These are phyloP conservation scores for Cacatua alba DNA, from an alignment of 2,113 vertebrate species.

Conservation along the genomic window DNA sequence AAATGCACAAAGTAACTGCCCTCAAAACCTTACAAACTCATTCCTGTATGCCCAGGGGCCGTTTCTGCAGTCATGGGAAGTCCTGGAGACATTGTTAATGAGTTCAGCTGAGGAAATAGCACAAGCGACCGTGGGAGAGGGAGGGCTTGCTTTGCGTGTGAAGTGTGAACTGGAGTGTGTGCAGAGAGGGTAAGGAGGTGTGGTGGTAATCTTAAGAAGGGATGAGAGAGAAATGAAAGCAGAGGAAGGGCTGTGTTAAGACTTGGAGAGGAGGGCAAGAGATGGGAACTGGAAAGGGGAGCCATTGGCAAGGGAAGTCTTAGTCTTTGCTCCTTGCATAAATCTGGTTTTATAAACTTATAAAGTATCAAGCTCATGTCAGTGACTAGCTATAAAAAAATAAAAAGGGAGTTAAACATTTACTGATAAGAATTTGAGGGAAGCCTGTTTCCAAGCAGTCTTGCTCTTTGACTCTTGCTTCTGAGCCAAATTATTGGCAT, in stretches of 20 bases:
- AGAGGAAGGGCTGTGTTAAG: not conserved
- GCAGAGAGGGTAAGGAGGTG: not conserved
- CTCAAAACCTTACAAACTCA: slow-evolving; percentile 38
- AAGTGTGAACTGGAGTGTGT: not conserved
- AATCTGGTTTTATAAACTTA: not conserved
- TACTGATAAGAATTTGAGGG: not conserved
- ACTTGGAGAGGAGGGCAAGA: not conserved
- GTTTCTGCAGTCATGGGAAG: not conserved
- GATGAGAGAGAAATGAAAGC: not conserved
- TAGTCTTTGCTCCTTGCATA: not conserved
- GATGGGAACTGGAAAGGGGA: not conserved
- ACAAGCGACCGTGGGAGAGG: not conserved
- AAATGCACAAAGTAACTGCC: slow-evolving; percentile 41
- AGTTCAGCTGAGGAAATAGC: slow-evolving; percentile 34
- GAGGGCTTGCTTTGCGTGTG: accelerated
- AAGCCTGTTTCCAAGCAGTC: not conserved
- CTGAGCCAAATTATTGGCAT: not conserved
- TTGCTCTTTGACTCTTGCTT: not conserved
- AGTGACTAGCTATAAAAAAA: not conserved
- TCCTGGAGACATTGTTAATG: not conserved
- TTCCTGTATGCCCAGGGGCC: not conserved
- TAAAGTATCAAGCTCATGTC: not conserved
- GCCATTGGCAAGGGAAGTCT: not conserved
- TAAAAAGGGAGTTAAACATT: not conserved
- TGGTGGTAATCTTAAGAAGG: not conserved